Conservation (phyloP, 2,888 invertebrate genomes). For the Drosophila formosana region DNA sequence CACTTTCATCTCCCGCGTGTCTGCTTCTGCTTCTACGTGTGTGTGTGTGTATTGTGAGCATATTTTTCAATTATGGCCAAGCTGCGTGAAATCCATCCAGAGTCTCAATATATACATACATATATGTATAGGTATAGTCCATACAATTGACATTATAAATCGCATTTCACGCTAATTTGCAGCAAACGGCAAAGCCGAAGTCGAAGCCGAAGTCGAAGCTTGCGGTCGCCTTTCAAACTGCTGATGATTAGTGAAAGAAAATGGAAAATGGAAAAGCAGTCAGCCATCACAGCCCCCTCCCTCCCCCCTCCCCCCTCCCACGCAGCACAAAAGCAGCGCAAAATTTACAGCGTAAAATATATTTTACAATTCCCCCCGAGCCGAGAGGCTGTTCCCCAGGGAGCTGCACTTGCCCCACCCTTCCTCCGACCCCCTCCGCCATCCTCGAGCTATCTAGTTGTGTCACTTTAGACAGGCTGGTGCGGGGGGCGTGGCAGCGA, state of each 20-base stretch:
- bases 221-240: conserved; percentile 53
- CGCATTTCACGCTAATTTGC: conserved; percentile 82
- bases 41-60: conserved; percentile 37
- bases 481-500: conserved; percentile 7
- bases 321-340: conserved; percentile 4
- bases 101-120: conserved; percentile 15
- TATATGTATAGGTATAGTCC: conserved; percentile 6
- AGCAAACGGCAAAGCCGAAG: conserved; percentile 50
- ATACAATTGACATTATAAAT: conserved; percentile 80
- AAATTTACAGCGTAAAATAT: conserved; percentile 68
- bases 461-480: conserved; percentile 15
- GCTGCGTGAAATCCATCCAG: conserved; percentile 40
- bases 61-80: conserved; percentile 72
- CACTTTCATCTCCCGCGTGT: conserved; percentile 61
- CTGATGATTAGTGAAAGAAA: conserved; percentile 55
- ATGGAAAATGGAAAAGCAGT: conserved; percentile 34
- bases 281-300: conserved; percentile 38
- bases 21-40: conserved; percentile 11
- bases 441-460: not conserved
- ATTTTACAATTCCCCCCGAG: conserved; percentile 62
- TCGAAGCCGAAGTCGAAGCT: not conserved
- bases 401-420: conserved; percentile 25
- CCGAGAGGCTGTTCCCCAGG: conserved; percentile 32
- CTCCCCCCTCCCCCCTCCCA: not conserved
- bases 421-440: too few species aligned